Conservation (phyloP, 2,113 vertebrate species). For the Verasper variegatus region DNA sequence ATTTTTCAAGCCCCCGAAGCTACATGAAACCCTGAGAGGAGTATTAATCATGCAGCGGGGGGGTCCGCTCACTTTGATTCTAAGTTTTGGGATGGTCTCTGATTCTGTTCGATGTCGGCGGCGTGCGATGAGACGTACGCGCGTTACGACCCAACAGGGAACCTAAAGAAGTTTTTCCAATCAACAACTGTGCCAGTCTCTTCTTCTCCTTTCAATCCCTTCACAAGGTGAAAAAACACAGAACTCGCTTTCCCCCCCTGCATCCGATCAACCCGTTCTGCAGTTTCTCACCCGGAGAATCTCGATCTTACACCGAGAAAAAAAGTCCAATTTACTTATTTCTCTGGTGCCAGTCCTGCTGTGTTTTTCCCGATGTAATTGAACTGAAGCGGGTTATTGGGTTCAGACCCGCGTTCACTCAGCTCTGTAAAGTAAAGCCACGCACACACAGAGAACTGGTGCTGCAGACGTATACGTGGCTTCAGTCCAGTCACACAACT, state of each 20-base stretch:
- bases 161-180: slow-evolving; percentile 15
- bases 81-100: neutral
- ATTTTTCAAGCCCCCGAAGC: neutral
- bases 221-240: slow-evolving; percentile 18
- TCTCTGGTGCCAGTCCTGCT: neutral
- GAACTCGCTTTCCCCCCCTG: neutral
- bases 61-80: neutral
- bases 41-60: slow-evolving; percentile 1
- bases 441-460: neutral
- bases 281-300: slow-evolving; percentile 16
- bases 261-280: slow-evolving; percentile 9
- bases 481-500: neutral
- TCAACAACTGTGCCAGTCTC: slow-evolving; percentile 16
- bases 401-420: neutral
- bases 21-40: slow-evolving; percentile 5
- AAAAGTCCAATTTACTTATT: neutral
- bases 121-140: neutral
- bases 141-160: neutral
- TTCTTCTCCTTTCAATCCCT: slow-evolving; percentile 5
- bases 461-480: neutral
- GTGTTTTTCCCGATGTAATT: neutral
- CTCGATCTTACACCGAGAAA: slow-evolving; percentile 11
- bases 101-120: neutral
- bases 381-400: neutral
- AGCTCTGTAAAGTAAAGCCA: neutral